Evolutionary conservation across 2,888 invertebrate genomes (phyloP), one percentile per base, ranked within the genome.

Genomic region (Flabesymbios commensalis): DNA sequence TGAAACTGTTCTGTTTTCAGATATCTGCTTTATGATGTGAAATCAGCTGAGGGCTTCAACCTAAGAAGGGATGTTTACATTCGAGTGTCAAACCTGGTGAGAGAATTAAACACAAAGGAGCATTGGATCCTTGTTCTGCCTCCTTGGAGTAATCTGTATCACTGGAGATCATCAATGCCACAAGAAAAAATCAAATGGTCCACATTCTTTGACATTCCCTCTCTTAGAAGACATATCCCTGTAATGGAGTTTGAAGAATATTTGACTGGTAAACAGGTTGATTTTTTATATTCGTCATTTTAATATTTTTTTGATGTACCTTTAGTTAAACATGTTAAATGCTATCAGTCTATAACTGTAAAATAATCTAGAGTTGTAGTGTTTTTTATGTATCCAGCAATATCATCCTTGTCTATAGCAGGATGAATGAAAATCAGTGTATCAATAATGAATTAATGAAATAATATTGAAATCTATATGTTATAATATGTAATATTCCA

Each of bases 1-100:
- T n/a, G n/a, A n/a, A n/a, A n/a, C n/a, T n/a, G n/a, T 45, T 22
- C 10, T 45, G 24, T 49, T 54, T 54, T 64, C 65, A 53, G 91
- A 74, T 93, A 90, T 75, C 83, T 98, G 57, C 86, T 98, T 52
- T 99, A 96, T 83, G 94, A 96, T 79, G 90, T 98, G 0, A 98
- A 98, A 85, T 90, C 90, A 2, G 90, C 92, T 0, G 98, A 99
- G 85, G 99, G 99, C 0, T 99, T 99, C 78, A 99, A 99, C 85
- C 86, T 99, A 65, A 87, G 96, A 19, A 87, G 98, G 36, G 98
- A 99, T 85, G 97, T 99, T 1, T 98, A 94, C 77, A 90, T 98
- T 86, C 87, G 98, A 71, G 87, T 95, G 74, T 94, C 96, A 1
- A 89, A 91, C 49, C 88, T 96, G 77, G 86, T 93, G 0, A 86